Evolutionary conservation across 2,113 vertebrate species (phyloP), one percentile per base, ranked within the genome.

Genomic region (Chloroceryle aenea): DNA sequence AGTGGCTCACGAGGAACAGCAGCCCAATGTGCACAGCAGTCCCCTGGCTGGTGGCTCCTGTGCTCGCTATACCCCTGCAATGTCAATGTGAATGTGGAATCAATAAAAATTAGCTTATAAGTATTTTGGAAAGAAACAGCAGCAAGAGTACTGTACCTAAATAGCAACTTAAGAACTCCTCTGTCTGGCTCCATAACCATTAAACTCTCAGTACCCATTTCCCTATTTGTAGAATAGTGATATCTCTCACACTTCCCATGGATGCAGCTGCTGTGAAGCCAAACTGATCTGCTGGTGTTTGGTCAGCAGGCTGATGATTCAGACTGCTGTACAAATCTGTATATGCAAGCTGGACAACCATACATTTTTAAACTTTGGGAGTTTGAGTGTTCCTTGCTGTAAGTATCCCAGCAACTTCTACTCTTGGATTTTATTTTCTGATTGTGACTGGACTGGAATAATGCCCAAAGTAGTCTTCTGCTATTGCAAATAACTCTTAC

Each of bases 181-280:
- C n/a, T n/a, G 9, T 66, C 34, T 73, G 47, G 20, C 23, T 38
- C 34, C 32, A 10, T 17, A 56, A 26, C 14, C 32, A 30, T 26
- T 30, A 55, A 30, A 15, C 18, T 7, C 27, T 45, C 22, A 55
- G 53, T 82, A 36, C 16, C 64, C 21, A 48, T 29, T 45, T 61
- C 55, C 21, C 29, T 58, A 0, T n/a, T 23, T 48, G n/a, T n/a
- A 16, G 61, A 67, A 16, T 2, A 58, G 21, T 0, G 0, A 4
- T 32, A 6, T 19, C 36, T 77, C 45, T 30, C 45, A 40, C 32
- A 6, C 27, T 67, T 61, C 22, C 52, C 47, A 6, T 14, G 59
- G 47, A 20, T 17, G 34, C 72, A 18, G 32, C 66, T 56, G 18
- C 18, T 42, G n/a, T 17, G 64, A 61, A 52, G 32, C 53, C 77